Conservation (phyloP, 2,113 vertebrate species). For the Calyptomena viridis region DNA sequence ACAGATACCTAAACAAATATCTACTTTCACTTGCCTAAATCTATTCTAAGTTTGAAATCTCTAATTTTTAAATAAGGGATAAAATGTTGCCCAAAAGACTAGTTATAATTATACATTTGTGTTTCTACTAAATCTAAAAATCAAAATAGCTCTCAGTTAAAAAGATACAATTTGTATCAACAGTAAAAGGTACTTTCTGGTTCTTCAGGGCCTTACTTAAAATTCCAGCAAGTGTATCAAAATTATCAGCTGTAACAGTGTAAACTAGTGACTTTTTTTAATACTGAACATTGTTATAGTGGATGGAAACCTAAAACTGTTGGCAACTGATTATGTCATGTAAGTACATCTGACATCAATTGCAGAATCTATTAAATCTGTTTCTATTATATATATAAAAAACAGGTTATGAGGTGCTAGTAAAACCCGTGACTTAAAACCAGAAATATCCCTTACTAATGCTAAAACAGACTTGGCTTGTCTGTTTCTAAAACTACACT, state of each 20-base stretch:
- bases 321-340: neutral
- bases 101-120: conserved; percentile 76
- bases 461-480: conserved; percentile 85
- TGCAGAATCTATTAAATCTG: conserved; percentile 36
- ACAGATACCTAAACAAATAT: conserved; percentile 68
- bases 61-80: conserved; percentile 79
- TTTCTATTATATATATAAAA: conserved; percentile 8
- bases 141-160: conserved; percentile 89
- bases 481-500: conserved; percentile 84
- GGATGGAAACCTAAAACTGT: conserved; percentile 24
- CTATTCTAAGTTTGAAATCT: conserved; percentile 66
- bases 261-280: conserved; percentile 34
- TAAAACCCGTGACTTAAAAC: conserved; percentile 75
- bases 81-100: conserved; percentile 88
- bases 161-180: conserved; percentile 99
- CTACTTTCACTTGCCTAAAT: conserved; percentile 66
- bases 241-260: conserved; percentile 11
- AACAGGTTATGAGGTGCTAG: conserved; percentile 27
- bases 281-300: neutral
- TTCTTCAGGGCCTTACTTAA: conserved; percentile 81
- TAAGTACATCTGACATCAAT: conserved; percentile 23
- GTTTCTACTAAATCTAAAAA: conserved; percentile 83
- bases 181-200: conserved; percentile 90
- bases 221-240: conserved; percentile 64
- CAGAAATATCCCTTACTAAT: conserved; percentile 96